phyloP scores from a whole-genome alignment of 2,113 vertebrate species.

The Anolis sagrei region DNA sequence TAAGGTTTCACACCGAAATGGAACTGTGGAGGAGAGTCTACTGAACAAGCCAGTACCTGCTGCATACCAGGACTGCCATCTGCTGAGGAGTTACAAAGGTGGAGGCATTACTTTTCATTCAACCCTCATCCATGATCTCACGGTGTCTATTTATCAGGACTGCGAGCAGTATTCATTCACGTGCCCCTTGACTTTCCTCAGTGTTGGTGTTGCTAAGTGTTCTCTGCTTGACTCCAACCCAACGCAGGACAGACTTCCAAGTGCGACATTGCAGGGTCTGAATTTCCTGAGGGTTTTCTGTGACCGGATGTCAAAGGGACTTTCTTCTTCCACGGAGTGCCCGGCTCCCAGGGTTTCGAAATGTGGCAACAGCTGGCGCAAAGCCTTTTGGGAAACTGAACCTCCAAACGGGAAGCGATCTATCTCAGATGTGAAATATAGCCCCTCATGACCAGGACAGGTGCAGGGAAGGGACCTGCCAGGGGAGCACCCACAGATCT shows the following conservation, averaged over 20 bases:
- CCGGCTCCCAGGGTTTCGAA: background rate
- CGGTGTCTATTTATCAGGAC: no score
- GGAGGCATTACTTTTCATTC: no score
- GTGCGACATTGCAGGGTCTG: background rate
- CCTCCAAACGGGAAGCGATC: background rate
- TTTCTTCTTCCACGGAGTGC: background rate
- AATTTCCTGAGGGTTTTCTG: background rate
- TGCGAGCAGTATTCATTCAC: no score
- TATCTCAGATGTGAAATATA: background rate
- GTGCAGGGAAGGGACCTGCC: background rate
- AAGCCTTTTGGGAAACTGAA: slow-evolving; percentile 1
- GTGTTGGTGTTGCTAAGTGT: no score
- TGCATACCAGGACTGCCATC: no score
- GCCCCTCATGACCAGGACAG: background rate
- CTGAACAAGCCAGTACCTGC: no score
- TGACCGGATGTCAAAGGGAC: background rate
- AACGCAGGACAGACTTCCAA: background rate
- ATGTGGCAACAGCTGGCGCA: background rate
- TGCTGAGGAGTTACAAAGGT: no score
- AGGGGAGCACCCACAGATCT: background rate
- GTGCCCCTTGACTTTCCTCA: no score
- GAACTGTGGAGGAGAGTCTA: no score
- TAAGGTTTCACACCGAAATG: no score
- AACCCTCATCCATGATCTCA: no score
- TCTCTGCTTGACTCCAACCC: no score